A percentile compares a stretch with the other conserved stretches of the same genome.
Evolutionary conservation across 64 coral and sea anemone genomes (phyloP).

Genomic region (Hydrozoanthus tunicans): DNA sequence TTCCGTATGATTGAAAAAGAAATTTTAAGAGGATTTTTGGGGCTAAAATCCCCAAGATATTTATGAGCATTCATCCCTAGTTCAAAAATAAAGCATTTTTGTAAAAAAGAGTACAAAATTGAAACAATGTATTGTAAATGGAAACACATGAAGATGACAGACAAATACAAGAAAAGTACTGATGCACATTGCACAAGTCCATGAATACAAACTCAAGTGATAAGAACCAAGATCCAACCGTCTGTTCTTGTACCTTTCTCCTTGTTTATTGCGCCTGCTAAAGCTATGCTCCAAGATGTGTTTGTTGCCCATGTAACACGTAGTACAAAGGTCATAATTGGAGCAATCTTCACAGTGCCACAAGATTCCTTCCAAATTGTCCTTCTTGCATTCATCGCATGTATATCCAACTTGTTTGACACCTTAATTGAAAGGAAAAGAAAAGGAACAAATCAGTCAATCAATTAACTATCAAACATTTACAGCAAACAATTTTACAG

Average conservation of each 20-base stretch:
- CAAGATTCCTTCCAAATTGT: background rate
- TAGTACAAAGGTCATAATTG: conserved; percentile 39
- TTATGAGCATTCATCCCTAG: too few relatives aligned
- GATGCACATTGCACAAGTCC: too few relatives aligned
- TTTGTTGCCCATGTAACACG: conserved; percentile 12
- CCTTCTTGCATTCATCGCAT: background rate
- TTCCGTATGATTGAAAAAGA: too few relatives aligned
- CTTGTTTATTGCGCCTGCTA: conserved; percentile 15
- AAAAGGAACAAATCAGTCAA: background rate
- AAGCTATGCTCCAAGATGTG: conserved; percentile 32
- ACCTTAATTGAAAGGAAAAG: background rate
- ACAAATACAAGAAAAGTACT: too few relatives aligned
- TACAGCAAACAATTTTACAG: background rate
- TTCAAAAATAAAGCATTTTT: too few relatives aligned
- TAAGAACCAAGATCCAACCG: too few relatives aligned
- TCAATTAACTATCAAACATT: background rate
- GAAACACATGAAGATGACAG: too few relatives aligned
- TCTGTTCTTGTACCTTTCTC: background rate
- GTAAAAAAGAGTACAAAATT: too few relatives aligned
- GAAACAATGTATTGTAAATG: too few relatives aligned
- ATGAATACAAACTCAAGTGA: too few relatives aligned
- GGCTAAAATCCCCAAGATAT: too few relatives aligned
- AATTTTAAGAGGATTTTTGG: too few relatives aligned
- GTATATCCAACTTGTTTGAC: conserved; percentile 6
- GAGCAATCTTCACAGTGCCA: conserved; percentile 39